Base-by-base conservation (phyloP, 2,113 vertebrate genomes). In the Eolophus roseicapilla region DNA sequence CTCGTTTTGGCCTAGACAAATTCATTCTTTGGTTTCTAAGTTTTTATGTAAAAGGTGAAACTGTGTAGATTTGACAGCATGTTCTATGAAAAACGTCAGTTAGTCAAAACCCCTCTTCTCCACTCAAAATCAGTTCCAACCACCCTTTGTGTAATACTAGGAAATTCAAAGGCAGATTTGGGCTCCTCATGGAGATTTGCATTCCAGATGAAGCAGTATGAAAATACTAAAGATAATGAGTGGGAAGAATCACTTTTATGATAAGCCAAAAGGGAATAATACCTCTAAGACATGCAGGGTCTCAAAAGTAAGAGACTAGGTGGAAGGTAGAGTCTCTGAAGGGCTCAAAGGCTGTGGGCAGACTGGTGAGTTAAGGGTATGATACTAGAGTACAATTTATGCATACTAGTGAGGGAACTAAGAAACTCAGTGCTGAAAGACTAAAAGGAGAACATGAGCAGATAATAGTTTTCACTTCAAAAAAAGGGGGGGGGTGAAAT, bases 201-300 rank as follows among this genome's bases (percentile, higher is more conserved):
- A 93, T 96, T 89, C 91, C 77, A 93, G 80, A 46, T 86, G 92
- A 95, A 92, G 70, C 39, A 73, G 73, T 64, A 44, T 44, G 77
- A 92, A 97, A 95, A 92, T 37, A 89, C 50, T 86, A 62, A 85
- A 87, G 60, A 86, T 77, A 87, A 81, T 68, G 93, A 92, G 83
- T 78, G 77, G 92, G 89, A 95, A 95, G 94, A 93, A 95, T 75
- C 52, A 68, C 96, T 97, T 97, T 95, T 71, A 95, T 93, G 83
- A 44, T 44, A 95, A 97, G 95, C 86, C 95, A 95, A 95, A 83
- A 78, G 83, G 84, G 74, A 97, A 92, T 65, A 94, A 53, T 13
- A 91, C 65, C 53, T 94, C 44, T 31, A 87, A 95, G 78, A 79
- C 70, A 92, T 41, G 28, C 78, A 85, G 59, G 53, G 74, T 84